A percentile compares a stretch with the other conserved stretches of the same genome.
Evolutionary conservation across 2,113 vertebrate species (phyloP).

Genomic region (Galeopterus variegatus): DNA sequence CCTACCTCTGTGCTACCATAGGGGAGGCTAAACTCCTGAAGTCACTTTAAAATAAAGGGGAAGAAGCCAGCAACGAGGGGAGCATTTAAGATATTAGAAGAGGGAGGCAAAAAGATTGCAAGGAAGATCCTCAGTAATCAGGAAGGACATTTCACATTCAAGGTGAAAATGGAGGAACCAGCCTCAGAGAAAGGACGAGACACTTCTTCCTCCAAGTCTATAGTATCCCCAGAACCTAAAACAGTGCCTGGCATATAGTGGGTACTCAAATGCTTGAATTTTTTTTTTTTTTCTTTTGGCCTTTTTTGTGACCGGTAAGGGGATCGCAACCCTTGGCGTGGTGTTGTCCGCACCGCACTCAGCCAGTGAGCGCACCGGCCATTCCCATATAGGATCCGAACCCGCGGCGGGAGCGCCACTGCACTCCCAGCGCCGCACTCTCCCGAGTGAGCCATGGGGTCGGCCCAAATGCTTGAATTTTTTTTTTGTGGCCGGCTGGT

Average conservation of each 20-base stretch:
- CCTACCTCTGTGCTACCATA: too few species aligned
- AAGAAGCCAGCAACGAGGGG: background rate
- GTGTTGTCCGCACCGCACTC: too few species aligned
- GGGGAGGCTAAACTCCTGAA: background rate
- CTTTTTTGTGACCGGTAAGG: too few species aligned
- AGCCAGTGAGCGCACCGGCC: too few species aligned
- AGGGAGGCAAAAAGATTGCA: background rate
- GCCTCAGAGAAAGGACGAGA: background rate
- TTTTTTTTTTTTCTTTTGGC: too few species aligned
- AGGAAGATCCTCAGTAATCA: background rate
- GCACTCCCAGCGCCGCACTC: too few species aligned
- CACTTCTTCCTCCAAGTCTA: background rate
- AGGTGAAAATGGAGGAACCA: background rate
- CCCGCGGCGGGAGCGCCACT: too few species aligned
- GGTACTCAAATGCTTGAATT: background rate
- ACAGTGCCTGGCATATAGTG: background rate
- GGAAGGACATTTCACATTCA: slow-evolving; percentile 31
- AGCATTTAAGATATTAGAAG: background rate
- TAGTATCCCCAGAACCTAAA: background rate
- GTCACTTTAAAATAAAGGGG: slow-evolving; percentile 44
- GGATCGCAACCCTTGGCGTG: too few species aligned
- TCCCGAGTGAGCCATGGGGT: too few species aligned
- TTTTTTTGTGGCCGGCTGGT: too few species aligned
- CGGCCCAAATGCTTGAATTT: background rate
- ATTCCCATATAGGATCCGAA: too few species aligned